Evolutionary conservation across 2,113 vertebrate genomes (phyloP), one percentile per base, ranked within the genome.

Genomic region (Hypanus sabinus): DNA sequence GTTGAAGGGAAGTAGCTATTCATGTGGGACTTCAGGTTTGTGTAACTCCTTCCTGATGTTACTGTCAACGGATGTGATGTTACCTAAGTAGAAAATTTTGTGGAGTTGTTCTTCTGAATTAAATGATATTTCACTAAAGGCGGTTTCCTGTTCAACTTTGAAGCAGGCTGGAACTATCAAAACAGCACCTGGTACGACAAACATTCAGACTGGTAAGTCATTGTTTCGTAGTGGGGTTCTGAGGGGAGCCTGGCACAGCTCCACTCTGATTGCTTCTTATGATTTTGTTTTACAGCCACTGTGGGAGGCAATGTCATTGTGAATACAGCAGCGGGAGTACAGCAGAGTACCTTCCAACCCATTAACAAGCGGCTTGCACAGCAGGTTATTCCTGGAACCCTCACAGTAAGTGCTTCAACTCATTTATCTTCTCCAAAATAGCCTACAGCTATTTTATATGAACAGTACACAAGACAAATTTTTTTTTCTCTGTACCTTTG

Each of bases 271-370:
- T 12, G 0, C 9, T 4, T 71, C 71, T 71, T 57, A 18, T 77
- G 95, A 94, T 94, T 94, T 94, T 76, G 57, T 94, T 77, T 60
- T 94, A 27, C 96, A 98, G 98, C 98, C 92, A 97, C 98, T 0
- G 98, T 99, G 93, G 97, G 98, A n/a, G 99, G 99, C 46, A 99
- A 99, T 46, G 97, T 99, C 94, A 98, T 99, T 0, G 97, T 99
- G 94, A 99, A 98, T 96, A 98, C 98, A 0, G 97, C 98, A 6
- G 97, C 98, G 10, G 98, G 99, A 18, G 98, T 99, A 77, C 96
- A 98, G 60, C 97, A 97, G 14, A 97, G 97, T 77, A 97, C 98
- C 80, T 99, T 99, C 96, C 98, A 99, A 95, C 97, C 98, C 12
- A 97, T 97, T 93, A 99, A 98, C 96, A 99, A 99, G 95, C 98